Evolutionary conservation across 2,888 invertebrate genomes (phyloP).

Genomic region (Ferdinandea cuprea): DNA sequence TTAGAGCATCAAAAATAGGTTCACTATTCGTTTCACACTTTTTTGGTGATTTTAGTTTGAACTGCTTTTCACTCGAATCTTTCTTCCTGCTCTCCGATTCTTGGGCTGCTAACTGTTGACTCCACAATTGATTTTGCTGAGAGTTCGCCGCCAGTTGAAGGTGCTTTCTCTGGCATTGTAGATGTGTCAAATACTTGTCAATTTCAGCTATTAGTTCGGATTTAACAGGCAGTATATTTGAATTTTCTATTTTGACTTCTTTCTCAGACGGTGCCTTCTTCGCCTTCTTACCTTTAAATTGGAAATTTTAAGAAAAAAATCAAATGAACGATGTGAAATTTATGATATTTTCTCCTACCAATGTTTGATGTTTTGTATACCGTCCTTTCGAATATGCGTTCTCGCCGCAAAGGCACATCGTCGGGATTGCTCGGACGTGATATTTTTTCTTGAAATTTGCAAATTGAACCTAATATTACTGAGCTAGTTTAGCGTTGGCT

Average conservation of each 20-base stretch:
- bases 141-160: constrained; percentile 8
- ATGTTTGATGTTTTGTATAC: constrained; percentile 23
- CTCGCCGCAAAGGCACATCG: not conserved
- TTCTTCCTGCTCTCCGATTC: not conserved
- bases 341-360: not conserved
- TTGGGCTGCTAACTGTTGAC: not conserved
- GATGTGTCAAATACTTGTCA: constrained; percentile 28
- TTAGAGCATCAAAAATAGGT: not conserved
- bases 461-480: constrained; percentile 18
- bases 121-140: not conserved
- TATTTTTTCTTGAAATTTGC: constrained; percentile 19
- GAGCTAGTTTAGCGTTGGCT: not conserved
- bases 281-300: constrained; percentile 16
- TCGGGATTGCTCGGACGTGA: not conserved
- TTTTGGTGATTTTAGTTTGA: not conserved
- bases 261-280: not conserved
- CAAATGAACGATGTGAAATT: not conserved
- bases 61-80: not conserved
- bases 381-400: constrained; percentile 11
- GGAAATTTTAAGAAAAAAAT: not conserved
- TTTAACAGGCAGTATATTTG: not conserved
- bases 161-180: constrained; percentile 20
- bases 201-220: constrained; percentile 30
- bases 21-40: not conserved
- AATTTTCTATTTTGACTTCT: not conserved